Evolutionary conservation across 1,140 invertebrate genomes (phyloP).

Genomic region (Linepithema humile): DNA sequence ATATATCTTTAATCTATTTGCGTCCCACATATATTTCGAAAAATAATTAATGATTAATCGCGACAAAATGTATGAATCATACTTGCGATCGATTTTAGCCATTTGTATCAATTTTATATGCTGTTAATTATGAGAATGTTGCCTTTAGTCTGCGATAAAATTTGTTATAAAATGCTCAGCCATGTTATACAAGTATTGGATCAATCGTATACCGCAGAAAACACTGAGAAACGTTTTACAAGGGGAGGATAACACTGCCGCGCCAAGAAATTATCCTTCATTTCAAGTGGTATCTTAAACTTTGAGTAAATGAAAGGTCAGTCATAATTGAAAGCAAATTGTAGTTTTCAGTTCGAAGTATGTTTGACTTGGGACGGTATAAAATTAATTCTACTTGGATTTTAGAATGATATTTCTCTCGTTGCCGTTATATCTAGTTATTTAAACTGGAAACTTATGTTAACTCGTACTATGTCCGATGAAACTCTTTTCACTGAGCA

Average conservation of each 20-base stretch:
- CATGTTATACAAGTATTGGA: background rate
- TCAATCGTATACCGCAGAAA: background rate
- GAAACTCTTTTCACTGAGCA: background rate
- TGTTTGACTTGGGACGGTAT: background rate
- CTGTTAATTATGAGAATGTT: background rate
- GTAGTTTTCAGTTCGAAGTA: background rate
- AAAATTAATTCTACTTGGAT: slow-evolving; percentile 30
- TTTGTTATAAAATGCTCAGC: background rate
- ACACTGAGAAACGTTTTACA: no score
- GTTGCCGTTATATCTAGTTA: background rate
- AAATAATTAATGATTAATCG: background rate
- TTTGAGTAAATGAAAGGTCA: slow-evolving; percentile 7
- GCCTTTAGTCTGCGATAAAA: background rate
- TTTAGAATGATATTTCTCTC: background rate
- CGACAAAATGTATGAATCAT: background rate
- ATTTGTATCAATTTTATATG: background rate
- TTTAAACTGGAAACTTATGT: slow-evolving; percentile 23
- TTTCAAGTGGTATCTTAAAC: background rate
- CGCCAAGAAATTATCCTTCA: background rate
- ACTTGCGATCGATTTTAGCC: background rate
- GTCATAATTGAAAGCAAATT: slow-evolving; percentile 27
- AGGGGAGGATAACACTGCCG: background rate
- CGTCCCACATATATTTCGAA: background rate
- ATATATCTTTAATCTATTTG: background rate
- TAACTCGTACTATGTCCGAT: background rate